A percentile compares a stretch with the other conserved stretches of the same genome.
These are phyloP conservation scores for Caenorhabditis parvicauda DNA, from an alignment of 2,888 invertebrate genomes.

Conservation along the genomic window DNA sequence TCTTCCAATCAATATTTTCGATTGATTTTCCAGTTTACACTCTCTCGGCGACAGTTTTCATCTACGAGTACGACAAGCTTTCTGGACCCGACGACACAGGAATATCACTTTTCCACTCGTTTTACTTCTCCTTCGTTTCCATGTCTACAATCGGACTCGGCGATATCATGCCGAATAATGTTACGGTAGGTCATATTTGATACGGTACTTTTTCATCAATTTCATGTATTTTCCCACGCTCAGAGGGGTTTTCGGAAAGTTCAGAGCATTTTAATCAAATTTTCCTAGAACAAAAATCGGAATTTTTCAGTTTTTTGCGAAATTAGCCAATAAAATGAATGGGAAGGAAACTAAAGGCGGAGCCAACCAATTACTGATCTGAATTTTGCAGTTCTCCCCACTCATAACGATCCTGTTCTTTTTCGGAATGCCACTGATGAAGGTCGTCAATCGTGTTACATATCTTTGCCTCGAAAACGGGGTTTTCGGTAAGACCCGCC, in stretches of 20 bases:
- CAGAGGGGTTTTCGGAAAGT: neutral
- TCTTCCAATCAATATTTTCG: too few relatives aligned
- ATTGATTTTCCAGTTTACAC: constrained; percentile 23
- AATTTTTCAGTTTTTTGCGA: neutral
- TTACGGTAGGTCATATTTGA: constrained; percentile 18
- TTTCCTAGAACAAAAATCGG: too few relatives aligned
- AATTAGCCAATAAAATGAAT: neutral
- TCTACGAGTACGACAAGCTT: constrained; percentile 32
- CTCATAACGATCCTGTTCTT: constrained; percentile 41
- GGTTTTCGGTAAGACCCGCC: constrained; percentile 30
- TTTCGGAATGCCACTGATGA: constrained; percentile 46
- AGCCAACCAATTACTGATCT: too few relatives aligned
- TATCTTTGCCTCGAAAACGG: constrained; percentile 46
- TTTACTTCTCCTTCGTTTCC: constrained; percentile 48
- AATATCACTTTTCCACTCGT: constrained; percentile 35
- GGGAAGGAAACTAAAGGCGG: neutral
- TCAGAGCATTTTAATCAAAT: neutral
- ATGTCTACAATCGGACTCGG: constrained; percentile 47
- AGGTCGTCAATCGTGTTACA: constrained; percentile 44
- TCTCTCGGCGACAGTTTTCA: constrained; percentile 24
- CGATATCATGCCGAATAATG: constrained; percentile 49
- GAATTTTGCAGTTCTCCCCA: constrained; percentile 23
- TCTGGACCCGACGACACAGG: constrained; percentile 28
- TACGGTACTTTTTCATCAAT: too few relatives aligned
- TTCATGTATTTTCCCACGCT: neutral